A percentile compares a stretch with the other conserved stretches of the same genome.
phyloP scores from a whole-genome alignment of 2,888 invertebrate genomes.

The Tinea trinotella region DNA sequence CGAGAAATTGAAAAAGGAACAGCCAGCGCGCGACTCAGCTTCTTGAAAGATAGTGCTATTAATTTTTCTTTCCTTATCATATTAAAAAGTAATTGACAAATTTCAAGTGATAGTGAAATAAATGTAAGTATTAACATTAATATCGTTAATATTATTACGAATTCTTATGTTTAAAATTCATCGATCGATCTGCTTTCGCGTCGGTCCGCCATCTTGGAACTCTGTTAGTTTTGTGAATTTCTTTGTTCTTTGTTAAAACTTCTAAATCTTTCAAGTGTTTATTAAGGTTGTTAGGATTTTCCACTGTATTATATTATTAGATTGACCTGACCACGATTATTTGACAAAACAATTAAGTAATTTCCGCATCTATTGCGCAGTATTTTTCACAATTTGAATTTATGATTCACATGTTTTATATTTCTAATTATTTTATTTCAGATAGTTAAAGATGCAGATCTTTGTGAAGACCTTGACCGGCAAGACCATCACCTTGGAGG shows the following conservation, averaged over 20 bases:
- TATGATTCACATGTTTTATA: background rate
- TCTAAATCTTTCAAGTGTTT: background rate
- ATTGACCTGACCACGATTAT: too few species aligned
- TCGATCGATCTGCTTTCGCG: background rate
- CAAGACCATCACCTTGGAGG: slow-evolving; percentile 70
- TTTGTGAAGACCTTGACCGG: slow-evolving; percentile 64
- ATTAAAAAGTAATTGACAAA: background rate
- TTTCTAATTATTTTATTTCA: background rate
- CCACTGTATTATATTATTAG: too few species aligned
- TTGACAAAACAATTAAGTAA: too few species aligned
- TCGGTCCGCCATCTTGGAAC: background rate
- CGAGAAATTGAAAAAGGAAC: slow-evolving; percentile 12
- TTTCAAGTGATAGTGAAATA: background rate
- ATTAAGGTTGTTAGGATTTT: background rate
- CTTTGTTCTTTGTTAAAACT: background rate
- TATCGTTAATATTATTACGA: too few species aligned
- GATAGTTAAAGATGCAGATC: slow-evolving; percentile 61
- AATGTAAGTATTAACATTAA: slow-evolving; percentile 10
- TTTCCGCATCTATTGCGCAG: background rate
- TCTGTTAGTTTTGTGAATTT: background rate
- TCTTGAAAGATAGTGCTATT: slow-evolving; percentile 14
- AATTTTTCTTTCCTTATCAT: background rate
- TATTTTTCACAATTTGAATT: background rate
- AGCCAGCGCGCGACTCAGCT: slow-evolving; percentile 3
- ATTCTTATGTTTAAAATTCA: background rate